Evolutionary conservation across 1,140 invertebrate genomes (phyloP).

Genomic region (Ephestia elutella): DNA sequence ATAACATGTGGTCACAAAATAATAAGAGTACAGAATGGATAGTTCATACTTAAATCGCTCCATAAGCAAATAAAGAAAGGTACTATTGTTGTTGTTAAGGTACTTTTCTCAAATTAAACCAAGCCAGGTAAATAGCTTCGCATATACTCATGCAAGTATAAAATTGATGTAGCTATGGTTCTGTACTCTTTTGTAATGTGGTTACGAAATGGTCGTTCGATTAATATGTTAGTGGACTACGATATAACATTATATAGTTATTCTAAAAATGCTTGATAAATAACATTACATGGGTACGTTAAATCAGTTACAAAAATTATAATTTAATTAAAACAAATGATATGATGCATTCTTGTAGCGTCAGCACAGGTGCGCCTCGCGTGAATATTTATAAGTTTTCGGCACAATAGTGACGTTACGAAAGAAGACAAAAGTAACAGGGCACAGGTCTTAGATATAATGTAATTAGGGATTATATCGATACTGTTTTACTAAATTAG

Average conservation of each 20-base stretch:
- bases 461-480: no score
- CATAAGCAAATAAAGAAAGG: no score
- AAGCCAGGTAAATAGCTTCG: no score
- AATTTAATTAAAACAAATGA: slow-evolving; percentile 74
- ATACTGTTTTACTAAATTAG: no score
- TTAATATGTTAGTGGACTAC: background rate
- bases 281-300: slow-evolving; percentile 46
- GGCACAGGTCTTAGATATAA: background rate
- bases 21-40: background rate
- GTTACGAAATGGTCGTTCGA: slow-evolving; percentile 39
- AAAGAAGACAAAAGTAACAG: background rate
- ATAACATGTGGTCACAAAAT: slow-evolving; percentile 11
- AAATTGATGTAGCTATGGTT: background rate
- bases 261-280: slow-evolving; percentile 31
- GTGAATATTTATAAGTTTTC: slow-evolving; percentile 15
- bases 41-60: no score
- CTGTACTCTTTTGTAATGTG: slow-evolving; percentile 4
- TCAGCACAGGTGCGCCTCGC: slow-evolving; percentile 49
- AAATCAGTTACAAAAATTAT: slow-evolving; percentile 56
- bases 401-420: background rate
- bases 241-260: slow-evolving; percentile 27
- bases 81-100: background rate
- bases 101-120: no score
- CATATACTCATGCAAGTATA: background rate
- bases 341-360: slow-evolving; percentile 75